Percentiles rank a stretch among this genome's conserved stretches.
Evolutionary conservation across 2,797 vertebrate genomes (phyloP).

Genomic region (Eleutherodactylus coqui): DNA sequence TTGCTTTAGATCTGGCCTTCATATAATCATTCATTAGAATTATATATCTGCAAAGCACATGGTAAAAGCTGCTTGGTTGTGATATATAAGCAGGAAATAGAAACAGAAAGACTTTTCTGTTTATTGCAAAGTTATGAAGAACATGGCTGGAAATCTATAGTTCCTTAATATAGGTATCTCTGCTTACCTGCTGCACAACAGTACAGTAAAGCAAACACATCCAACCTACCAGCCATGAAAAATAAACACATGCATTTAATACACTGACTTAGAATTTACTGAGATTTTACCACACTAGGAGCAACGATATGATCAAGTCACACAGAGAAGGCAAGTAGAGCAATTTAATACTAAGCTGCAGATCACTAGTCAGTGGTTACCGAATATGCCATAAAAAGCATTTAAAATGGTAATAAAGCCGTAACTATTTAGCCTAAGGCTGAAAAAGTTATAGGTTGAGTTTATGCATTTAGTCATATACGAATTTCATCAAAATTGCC

Average conservation of each 20-base stretch:
- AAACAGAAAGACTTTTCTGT: slow-evolving; percentile 39
- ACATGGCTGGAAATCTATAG: background rate
- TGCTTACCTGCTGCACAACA: slow-evolving; percentile 58
- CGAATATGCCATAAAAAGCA: background rate
- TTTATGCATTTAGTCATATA: background rate
- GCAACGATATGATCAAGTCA: background rate
- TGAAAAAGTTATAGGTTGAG: too few species aligned
- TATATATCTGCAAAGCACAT: slow-evolving; percentile 55
- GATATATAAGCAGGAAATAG: slow-evolving; percentile 45
- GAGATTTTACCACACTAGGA: background rate
- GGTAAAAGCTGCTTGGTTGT: slow-evolving; percentile 46
- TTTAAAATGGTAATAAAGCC: background rate
- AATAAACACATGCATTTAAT: slow-evolving; percentile 45
- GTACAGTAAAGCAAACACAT: slow-evolving; percentile 53
- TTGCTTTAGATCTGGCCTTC: background rate
- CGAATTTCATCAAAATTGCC: background rate
- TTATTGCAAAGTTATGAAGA: slow-evolving; percentile 25
- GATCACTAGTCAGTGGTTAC: background rate
- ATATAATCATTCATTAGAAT: slow-evolving; percentile 8
- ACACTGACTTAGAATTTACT: background rate
- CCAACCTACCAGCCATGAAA: slow-evolving; percentile 50
- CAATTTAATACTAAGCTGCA: background rate
- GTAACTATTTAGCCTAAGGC: background rate
- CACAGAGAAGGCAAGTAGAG: background rate
- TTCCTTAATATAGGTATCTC: slow-evolving; percentile 17